Evolutionary conservation across 2,888 invertebrate species (phyloP), one percentile per base, ranked within the genome.

Genomic region (Autographa pulchrina): DNA sequence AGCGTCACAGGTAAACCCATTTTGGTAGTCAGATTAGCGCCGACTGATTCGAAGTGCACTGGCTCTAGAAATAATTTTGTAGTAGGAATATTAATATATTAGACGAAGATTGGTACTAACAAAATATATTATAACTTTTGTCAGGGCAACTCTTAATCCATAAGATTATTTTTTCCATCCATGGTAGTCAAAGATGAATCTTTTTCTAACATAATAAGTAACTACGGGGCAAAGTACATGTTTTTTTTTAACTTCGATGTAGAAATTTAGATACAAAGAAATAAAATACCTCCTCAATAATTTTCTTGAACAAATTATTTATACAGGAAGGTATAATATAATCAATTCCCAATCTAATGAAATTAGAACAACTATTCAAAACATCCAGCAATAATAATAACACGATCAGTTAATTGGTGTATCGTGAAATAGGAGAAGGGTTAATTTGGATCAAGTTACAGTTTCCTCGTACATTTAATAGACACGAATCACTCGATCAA

Each of bases 1-100:
- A 98, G 90, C 0, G 97, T 96, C 9, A 97, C 97, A 1, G 98
- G 97, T 77, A 97, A 96, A 18, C 98, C 98, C 76, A 97, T 96
- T 77, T 97, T 97, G 0, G 98, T 98, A 13, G 98, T 98, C 67
- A 98, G 96, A 89, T 98, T 98, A 72, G 97, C 96, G 63, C 97
- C 96, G 32, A 97, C 94, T 64, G 97, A 96, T 85, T 98, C 98
- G 86, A 98, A 98, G 85, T 98, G 97, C 72, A 97, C 98, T 16
- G 98, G 98, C 91, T 98, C 98, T 98, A 90, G 83, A 93, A 90
- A 81, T 74, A 85, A 82, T 81, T 81, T 68, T 25, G 1, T 7
- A 62, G 72, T 75, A 67, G 25, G 52, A 65, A 65, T 69, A 52
- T 41, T 61, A 38, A 11, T 38, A 2, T 14, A n/a, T 32, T 3